phyloP scores from a whole-genome alignment of 2,113 vertebrate species.

The Promerops cafer region DNA sequence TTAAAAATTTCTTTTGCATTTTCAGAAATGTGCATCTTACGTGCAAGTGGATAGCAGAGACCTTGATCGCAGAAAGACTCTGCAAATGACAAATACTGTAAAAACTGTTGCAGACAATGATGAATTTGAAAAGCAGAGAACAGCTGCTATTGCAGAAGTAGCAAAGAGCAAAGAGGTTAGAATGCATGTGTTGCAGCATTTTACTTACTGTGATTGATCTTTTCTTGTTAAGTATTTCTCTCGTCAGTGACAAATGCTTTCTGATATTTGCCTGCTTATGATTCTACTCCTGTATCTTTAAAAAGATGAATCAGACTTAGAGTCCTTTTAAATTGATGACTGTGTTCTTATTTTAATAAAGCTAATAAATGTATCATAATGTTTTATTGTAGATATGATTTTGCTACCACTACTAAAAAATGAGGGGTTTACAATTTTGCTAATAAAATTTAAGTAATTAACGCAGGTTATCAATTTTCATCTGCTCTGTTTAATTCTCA shows the following conservation, averaged over 20 bases:
- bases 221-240: neutral
- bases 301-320: neutral
- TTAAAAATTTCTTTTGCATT: neutral
- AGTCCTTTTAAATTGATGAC: neutral
- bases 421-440: neutral
- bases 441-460: neutral
- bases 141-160: slow-evolving; percentile 94
- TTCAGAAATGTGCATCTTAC: slow-evolving; percentile 82
- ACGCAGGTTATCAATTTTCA: neutral
- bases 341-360: neutral
- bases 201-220: neutral
- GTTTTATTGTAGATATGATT: neutral
- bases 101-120: slow-evolving; percentile 86
- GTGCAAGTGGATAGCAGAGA: slow-evolving; percentile 86
- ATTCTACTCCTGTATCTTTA: neutral
- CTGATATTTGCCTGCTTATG: neutral
- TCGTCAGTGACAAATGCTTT: neutral
- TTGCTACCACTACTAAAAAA: neutral
- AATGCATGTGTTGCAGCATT: neutral
- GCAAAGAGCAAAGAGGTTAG: slow-evolving; percentile 95
- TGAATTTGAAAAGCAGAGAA: slow-evolving; percentile 96
- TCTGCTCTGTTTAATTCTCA: neutral
- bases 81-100: slow-evolving; percentile 76
- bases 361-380: neutral
- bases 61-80: slow-evolving; percentile 90